Evolutionary conservation across 2,888 invertebrate genomes (phyloP).

Genomic region (Melanostoma scalare): DNA sequence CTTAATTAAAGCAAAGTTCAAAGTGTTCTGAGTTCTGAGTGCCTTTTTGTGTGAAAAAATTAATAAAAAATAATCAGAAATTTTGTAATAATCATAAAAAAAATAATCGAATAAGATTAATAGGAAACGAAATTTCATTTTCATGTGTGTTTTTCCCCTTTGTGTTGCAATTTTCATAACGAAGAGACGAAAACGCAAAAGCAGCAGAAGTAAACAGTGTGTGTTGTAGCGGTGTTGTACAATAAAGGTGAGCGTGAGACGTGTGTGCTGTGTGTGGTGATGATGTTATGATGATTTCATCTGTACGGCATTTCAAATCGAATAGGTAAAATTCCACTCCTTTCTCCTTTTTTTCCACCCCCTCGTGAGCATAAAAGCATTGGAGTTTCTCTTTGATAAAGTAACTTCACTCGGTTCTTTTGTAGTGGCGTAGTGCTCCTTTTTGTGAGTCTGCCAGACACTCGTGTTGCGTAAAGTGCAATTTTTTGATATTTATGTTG

Average conservation of each 20-base stretch:
- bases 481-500: no score
- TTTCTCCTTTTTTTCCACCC: conserved; percentile 34
- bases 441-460: no score
- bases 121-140: conserved; percentile 41
- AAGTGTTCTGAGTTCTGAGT: conserved; percentile 8
- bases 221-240: conserved; percentile 34
- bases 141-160: conserved; percentile 31
- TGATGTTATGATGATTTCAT: conserved; percentile 65
- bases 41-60: conserved; percentile 21
- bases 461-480: no score
- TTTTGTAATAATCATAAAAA: conserved; percentile 9
- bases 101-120: conserved; percentile 14
- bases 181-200: conserved; percentile 24
- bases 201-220: conserved; percentile 26
- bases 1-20: conserved; percentile 4
- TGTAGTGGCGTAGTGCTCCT: background rate
- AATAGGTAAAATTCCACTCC: conserved; percentile 64
- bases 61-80: background rate
- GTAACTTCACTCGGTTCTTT: background rate
- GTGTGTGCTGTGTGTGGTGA: conserved; percentile 30
- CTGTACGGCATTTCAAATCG: conserved; percentile 66
- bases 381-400: conserved; percentile 16
- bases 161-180: conserved; percentile 63
- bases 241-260: conserved; percentile 66
- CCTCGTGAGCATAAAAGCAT: conserved; percentile 16